phyloP scores from a whole-genome alignment of 2,797 vertebrate genomes.

The Myripristis jacobus region DNA sequence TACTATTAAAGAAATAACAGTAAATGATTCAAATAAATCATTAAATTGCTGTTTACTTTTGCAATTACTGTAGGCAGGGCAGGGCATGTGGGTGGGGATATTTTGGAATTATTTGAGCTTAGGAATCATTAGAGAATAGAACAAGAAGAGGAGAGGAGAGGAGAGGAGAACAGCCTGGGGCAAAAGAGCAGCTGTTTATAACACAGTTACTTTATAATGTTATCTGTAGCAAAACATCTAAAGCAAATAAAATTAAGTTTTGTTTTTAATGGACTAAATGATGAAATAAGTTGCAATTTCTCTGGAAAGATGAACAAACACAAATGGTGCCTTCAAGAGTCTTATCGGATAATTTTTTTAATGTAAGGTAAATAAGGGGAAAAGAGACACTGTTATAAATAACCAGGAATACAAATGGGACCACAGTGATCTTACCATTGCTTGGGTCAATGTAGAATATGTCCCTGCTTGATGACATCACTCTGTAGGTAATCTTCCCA shows the following conservation, averaged over 20 bases:
- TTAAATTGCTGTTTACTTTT: constrained; percentile 14
- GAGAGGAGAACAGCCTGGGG: constrained; percentile 16
- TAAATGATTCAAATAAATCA: constrained; percentile 20
- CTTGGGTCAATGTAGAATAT: constrained; percentile 89
- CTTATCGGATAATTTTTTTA: constrained; percentile 18
- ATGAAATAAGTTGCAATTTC: constrained; percentile 54
- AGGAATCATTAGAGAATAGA: neutral
- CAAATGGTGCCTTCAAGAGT: constrained; percentile 31
- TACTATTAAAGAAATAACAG: constrained; percentile 12
- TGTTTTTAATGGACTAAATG: constrained; percentile 54
- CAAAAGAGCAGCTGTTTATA: constrained; percentile 40
- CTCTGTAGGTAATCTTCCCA: constrained; percentile 89
- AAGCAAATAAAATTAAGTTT: constrained; percentile 51
- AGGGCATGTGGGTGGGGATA: constrained; percentile 12
- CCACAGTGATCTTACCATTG: constrained; percentile 85
- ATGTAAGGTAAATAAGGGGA: constrained; percentile 31
- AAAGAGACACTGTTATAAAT: constrained; percentile 17
- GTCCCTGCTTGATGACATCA: constrained; percentile 84
- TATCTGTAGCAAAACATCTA: constrained; percentile 56
- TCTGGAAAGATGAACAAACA: constrained; percentile 43
- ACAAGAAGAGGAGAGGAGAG: neutral
- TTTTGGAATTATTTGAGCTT: constrained; percentile 13
- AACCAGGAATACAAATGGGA: constrained; percentile 10
- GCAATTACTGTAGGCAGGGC: constrained; percentile 13
- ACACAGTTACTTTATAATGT: constrained; percentile 40